phyloP scores from a whole-genome alignment of 64 coral and sea anemone species.

The Actinia tenebrosa region DNA sequence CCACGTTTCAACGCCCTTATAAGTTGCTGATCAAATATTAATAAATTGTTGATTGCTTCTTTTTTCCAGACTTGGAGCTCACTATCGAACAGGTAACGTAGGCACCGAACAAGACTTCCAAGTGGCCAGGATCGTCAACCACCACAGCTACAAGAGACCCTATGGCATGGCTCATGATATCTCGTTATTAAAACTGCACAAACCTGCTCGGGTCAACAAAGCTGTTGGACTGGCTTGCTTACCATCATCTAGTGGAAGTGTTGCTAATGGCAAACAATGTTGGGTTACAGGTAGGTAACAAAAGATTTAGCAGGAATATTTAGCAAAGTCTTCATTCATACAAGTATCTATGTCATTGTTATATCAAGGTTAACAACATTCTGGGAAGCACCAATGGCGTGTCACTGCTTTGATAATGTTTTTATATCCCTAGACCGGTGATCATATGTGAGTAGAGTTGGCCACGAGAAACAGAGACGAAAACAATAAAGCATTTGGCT shows the following conservation, averaged over 20 bases:
- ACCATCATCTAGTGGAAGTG: conserved; percentile 41
- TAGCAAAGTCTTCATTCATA: no score
- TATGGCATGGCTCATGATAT: conserved; percentile 51
- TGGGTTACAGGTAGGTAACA: conserved; percentile 24
- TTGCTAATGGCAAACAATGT: conserved; percentile 28
- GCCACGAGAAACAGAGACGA: no score
- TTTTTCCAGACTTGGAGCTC: conserved; percentile 38
- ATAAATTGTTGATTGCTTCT: neutral
- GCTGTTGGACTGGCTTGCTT: conserved; percentile 35
- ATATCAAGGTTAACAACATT: no score
- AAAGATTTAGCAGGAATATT: no score
- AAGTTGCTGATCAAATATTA: no score
- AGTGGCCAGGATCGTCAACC: conserved; percentile 24
- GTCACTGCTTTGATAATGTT: no score
- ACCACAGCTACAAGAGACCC: conserved; percentile 44
- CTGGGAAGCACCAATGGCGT: no score
- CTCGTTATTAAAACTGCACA: conserved; percentile 33
- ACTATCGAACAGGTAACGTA: conserved; percentile 5
- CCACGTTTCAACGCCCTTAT: no score
- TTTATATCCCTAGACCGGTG: no score
- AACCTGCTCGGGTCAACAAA: conserved; percentile 28
- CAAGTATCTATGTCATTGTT: no score
- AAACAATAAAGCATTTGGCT: no score
- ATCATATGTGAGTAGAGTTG: no score
- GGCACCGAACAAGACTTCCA: conserved; percentile 48